Base-by-base conservation (phyloP, 2,888 invertebrate species). In the Platycnemis pennipes region DNA sequence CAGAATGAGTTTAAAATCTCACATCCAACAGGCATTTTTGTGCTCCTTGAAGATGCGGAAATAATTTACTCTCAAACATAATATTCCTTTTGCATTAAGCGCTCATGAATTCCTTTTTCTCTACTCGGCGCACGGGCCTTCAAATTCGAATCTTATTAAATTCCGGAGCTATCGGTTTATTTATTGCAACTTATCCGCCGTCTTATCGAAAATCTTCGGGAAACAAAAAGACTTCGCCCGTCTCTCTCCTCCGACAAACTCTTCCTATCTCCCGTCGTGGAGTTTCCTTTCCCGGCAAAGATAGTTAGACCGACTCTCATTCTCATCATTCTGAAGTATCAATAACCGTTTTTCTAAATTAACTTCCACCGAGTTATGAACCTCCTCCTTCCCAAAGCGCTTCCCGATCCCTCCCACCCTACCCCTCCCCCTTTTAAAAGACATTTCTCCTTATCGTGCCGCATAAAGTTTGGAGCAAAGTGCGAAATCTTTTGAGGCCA, bases 331-430 rank as follows among this genome's bases (percentile, higher is more conserved):
- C 69, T 37, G 91, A 91, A 91, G 91, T 91, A 91, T 91, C 91
- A 91, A 91, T 91, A 91, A 91, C 63, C 91, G 91, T 91, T 91
- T 91, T 91, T 91, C 91, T 91, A 91, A 91, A 91, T 91, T 91
- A 91, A 91, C 91, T 91, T 91, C 91, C 91, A 69, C 49, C 63
- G 91, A 91, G 56, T 44, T 45, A 91, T 63, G 63, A 63, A 45
- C 91, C 63, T n/a, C n/a, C 11, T 2, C 89, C 56, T 56, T 44
- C 56, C 63, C 37, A 31, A 8, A n/a, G 7, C 5, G 31, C 49
- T 2, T 7, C 69, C 69, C 5, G 7, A 31, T 31, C 69, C 63
- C 42, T 16, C 22, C 45, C 26, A 0, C 16, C 26, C 46, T 22
- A 3, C 16, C 5, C 86, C 26, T 44, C 13, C 63, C 63, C n/a